phyloP scores from a whole-genome alignment of 2,113 vertebrate genomes.

The Dromaius novaehollandiae region DNA sequence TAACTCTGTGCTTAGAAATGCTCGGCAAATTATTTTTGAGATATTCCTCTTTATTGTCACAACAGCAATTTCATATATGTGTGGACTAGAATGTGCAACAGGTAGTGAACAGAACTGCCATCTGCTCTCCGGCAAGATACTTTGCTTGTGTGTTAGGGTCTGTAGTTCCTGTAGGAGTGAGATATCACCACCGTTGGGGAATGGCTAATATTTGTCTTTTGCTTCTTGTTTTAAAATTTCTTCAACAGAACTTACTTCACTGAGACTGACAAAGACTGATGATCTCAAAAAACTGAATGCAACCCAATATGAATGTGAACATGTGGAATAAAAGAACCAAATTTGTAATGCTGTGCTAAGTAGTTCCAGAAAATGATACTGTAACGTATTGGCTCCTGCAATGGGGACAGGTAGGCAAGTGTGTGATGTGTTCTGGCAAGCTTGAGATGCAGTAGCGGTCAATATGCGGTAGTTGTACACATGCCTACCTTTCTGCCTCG shows the following conservation, averaged over 20 bases:
- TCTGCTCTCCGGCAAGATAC: not conserved
- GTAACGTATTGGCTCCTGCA: too few species aligned
- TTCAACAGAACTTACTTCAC: not conserved
- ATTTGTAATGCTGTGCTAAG: too few species aligned
- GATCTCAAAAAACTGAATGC: not conserved
- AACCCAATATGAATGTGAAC: not conserved
- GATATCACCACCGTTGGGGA: not conserved
- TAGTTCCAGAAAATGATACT: not conserved
- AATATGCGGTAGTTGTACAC: not conserved
- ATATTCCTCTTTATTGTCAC: not conserved
- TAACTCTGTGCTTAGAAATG: not conserved
- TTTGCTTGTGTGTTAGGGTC: not conserved
- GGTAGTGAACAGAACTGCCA: not conserved
- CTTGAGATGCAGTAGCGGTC: too few species aligned
- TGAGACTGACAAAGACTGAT: not conserved
- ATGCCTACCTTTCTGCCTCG: too few species aligned
- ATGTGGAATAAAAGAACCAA: not conserved
- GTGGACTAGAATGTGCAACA: too few species aligned
- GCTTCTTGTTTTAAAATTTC: not conserved
- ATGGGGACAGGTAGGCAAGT: too few species aligned
- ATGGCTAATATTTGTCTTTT: not conserved
- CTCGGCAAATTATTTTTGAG: not conserved
- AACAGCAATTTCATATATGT: too few species aligned
- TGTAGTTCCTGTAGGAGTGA: not conserved
- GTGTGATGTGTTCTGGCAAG: too few species aligned